Evolutionary conservation across 2,797 vertebrate species (phyloP).

Genomic region (Fundulus diaphanus): DNA sequence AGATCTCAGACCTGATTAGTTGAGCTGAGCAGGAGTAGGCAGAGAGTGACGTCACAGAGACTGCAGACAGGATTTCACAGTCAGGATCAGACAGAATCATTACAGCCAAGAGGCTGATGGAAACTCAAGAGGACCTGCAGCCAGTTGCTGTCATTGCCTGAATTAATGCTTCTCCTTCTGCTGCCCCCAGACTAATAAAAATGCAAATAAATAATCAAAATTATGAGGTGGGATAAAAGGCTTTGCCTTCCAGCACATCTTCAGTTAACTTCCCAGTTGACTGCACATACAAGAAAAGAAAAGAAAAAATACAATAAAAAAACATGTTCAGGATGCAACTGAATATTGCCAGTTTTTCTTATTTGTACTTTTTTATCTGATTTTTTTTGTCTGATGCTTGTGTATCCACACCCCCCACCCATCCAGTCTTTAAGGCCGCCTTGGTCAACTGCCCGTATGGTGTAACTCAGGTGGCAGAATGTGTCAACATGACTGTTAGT

Average conservation of each 20-base stretch:
- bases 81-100: no score
- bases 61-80: no score
- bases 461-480: not conserved
- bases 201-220: not conserved
- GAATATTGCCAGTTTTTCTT: no score
- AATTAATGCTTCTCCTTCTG: not conserved
- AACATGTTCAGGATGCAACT: not conserved
- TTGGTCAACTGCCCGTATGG: not conserved
- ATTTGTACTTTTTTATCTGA: no score
- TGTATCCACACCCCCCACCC: not conserved
- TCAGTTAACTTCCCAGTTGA: not conserved
- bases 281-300: not conserved
- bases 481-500: not conserved
- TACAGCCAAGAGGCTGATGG: not conserved
- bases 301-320: no score
- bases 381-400: not conserved
- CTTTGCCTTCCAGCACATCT: not conserved
- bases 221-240: not conserved
- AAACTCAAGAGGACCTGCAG: not conserved
- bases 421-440: not conserved
- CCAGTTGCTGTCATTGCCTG: not conserved
- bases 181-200: not conserved
- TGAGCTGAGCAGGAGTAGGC: no score
- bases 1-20: no score
- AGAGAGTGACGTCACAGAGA: no score